These are phyloP conservation scores for Actinernus sp. DNA, from an alignment of 92 coral and sea anemone genomes.

Conservation along the genomic window DNA sequence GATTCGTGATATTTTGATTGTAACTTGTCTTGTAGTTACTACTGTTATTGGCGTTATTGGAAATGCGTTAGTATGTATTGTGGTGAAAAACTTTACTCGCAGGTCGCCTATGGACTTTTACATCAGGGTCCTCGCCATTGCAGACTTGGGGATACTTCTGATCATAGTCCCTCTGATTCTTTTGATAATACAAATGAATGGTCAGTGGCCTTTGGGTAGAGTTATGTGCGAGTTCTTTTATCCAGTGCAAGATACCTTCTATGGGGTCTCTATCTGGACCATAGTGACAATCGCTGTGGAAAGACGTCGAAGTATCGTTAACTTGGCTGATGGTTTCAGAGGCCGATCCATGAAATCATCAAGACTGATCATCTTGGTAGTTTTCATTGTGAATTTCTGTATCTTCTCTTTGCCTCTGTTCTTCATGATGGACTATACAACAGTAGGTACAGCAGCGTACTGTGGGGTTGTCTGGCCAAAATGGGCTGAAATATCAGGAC, in stretches of 20 bases:
- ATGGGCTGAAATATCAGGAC: not conserved
- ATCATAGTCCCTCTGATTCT: not conserved
- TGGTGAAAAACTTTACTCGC: not conserved
- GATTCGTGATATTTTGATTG: too few relatives aligned
- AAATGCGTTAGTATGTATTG: not conserved
- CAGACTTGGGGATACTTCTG: not conserved
- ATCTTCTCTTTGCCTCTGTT: not conserved
- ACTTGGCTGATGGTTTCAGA: not conserved
- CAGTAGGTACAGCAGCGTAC: not conserved
- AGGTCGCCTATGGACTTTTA: not conserved
- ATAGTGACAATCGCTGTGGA: conserved; percentile 1
- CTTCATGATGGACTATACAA: not conserved
- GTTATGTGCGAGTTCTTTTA: not conserved
- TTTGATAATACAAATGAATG: not conserved
- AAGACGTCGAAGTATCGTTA: not conserved
- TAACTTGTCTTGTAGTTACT: not conserved
- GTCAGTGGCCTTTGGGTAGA: not conserved
- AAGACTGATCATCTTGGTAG: not conserved
- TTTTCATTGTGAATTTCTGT: not conserved
- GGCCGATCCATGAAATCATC: not conserved
- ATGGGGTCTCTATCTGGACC: not conserved
- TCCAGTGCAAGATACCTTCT: not conserved
- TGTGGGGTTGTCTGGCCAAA: not conserved
- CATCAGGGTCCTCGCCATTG: not conserved
- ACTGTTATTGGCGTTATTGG: not conserved